Evolutionary conservation across 2,888 invertebrate species (phyloP).

Genomic region (Sepiola atlantica): DNA sequence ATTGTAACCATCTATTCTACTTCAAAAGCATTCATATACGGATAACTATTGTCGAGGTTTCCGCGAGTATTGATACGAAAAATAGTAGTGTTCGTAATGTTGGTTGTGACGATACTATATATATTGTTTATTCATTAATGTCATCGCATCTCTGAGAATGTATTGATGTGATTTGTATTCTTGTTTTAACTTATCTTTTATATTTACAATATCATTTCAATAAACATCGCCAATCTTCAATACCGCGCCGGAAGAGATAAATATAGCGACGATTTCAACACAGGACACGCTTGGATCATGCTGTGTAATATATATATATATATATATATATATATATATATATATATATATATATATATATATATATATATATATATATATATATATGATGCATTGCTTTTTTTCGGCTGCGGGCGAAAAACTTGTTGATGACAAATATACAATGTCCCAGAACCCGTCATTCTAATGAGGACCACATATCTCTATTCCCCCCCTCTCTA

Average conservation of each 20-base stretch:
- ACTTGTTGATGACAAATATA: conserved; percentile 21
- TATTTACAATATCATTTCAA: neutral
- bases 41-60: no score
- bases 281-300: neutral
- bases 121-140: neutral
- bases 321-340: neutral
- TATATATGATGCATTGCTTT: no score
- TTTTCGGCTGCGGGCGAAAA: neutral
- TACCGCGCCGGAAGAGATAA: neutral
- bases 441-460: neutral
- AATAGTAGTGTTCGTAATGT: neutral
- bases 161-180: neutral
- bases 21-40: no score
- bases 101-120: neutral
- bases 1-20: no score
- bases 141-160: neutral
- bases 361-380: no score
- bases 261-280: neutral
- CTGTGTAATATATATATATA: neutral
- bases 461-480: neutral
- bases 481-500: neutral
- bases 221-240: neutral
- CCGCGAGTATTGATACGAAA: neutral
- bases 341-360: no score
- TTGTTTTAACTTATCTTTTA: neutral